phyloP scores from a whole-genome alignment of 2,888 invertebrate species.

The Branchinecta sandiegonensis region DNA sequence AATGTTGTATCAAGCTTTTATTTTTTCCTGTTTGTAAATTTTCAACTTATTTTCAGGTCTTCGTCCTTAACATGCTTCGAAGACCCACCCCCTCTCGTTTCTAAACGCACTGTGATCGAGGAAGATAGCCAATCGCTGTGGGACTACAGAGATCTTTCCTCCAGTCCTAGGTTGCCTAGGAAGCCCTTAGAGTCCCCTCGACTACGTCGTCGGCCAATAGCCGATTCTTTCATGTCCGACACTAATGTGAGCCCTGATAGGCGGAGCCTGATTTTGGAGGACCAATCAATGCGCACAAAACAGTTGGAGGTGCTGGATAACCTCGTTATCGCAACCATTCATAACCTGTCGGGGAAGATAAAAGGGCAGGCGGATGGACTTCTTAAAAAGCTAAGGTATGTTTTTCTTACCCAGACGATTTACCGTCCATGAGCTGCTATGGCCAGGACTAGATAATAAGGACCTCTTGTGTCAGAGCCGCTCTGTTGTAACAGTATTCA shows the following conservation, averaged over 20 bases:
- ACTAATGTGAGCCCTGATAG: slow-evolving; percentile 11
- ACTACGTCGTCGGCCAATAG: slow-evolving; percentile 4
- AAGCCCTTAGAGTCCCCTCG: slow-evolving; percentile 1
- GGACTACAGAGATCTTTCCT: slow-evolving; percentile 5
- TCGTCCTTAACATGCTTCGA: slow-evolving; percentile 10
- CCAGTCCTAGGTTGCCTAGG: background rate
- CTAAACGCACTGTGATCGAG: background rate
- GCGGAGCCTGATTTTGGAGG: background rate
- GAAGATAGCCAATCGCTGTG: slow-evolving; percentile 1
- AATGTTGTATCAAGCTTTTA: too few relatives aligned
- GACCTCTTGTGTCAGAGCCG: too few relatives aligned
- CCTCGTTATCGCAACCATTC: slow-evolving; percentile 40
- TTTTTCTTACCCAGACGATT: too few relatives aligned
- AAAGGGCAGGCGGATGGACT: slow-evolving; percentile 36
- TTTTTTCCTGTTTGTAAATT: background rate
- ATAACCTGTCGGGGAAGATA: slow-evolving; percentile 40
- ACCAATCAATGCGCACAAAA: slow-evolving; percentile 14
- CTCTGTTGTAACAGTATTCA: too few relatives aligned
- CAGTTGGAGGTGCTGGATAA: slow-evolving; percentile 35
- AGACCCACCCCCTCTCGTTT: background rate
- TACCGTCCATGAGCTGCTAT: too few relatives aligned
- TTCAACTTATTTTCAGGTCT: background rate
- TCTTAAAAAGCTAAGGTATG: slow-evolving; percentile 39
- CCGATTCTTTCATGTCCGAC: background rate
- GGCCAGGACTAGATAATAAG: too few relatives aligned